Base-by-base conservation (phyloP, 2,888 invertebrate species). In the Calameuta idolon region DNA sequence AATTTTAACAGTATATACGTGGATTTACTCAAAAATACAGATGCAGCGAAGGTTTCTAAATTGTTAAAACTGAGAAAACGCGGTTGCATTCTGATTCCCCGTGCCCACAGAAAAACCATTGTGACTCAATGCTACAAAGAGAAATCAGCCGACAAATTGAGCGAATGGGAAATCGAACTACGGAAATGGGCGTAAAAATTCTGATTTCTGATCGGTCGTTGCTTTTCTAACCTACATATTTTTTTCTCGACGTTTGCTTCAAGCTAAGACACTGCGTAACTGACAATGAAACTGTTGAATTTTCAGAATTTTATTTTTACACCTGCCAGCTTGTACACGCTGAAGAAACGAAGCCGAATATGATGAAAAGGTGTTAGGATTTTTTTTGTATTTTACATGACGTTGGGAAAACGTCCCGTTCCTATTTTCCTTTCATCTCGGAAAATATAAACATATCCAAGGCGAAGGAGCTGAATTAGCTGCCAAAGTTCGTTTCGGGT, bases 41-140 rank as follows among this genome's bases (percentile, higher is more conserved):
- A 55, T 55, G 55, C 55, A 55, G 55, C 77, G 79, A 77, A 75
- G 80, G 81, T 84, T 84, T 82, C 83, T 81, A 80, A 77, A 80
- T 79, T 80, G 81, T 81, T 79, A 82, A 84, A 84, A 84, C 80
- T 71, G 31, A 31, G 71, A 71, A 31, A 34, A 71, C 35, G 77
- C n/a, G n/a, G 69, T 69, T 81, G 85, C 83, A 81, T 80, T 82
- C 81, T 80, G 33, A 83, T 81, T 79, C 77, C 79, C 81, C 78
- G 55, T 74, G 73, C 73, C 34, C 40, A 35, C 77, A 84, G 84
- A 85, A 85, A 85, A 80, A 73, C 77, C 34, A 40, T 76, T 79
- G 80, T 85, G 84, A 80, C 84, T 85, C 85, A 85, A 85, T 84
- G 82, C 79, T 76, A 81, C 82, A 73, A 81, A 82, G 85, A 81